phyloP scores from a whole-genome alignment of 2,888 invertebrate species.

The Sycophila texana region DNA sequence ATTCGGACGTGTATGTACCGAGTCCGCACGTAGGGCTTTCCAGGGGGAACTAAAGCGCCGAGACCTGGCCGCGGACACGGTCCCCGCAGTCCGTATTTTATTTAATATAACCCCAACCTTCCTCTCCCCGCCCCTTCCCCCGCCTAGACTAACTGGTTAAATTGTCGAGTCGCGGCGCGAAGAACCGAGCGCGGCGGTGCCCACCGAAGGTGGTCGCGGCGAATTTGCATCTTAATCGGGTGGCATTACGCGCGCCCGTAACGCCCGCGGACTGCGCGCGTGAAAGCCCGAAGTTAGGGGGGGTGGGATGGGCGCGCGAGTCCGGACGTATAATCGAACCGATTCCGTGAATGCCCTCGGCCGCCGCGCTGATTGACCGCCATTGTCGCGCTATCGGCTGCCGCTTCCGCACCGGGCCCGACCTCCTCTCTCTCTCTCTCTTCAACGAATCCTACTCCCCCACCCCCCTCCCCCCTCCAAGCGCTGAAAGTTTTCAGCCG shows the following conservation, averaged over 20 bases:
- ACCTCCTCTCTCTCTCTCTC: slow-evolving; percentile 57
- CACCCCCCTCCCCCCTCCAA: too few species aligned
- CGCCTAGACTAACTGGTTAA: slow-evolving; percentile 72
- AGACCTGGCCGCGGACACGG: neutral
- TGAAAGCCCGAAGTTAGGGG: slow-evolving; percentile 2
- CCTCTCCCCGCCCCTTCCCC: too few species aligned
- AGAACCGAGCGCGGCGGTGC: slow-evolving; percentile 42
- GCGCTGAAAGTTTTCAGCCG: slow-evolving; percentile 59
- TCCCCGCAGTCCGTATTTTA: slow-evolving; percentile 65
- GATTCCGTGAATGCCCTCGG: slow-evolving; percentile 54
- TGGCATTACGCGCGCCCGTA: slow-evolving; percentile 68
- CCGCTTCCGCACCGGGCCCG: slow-evolving; percentile 63
- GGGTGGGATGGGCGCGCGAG: neutral
- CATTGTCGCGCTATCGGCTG: slow-evolving; percentile 72
- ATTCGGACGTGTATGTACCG: neutral
- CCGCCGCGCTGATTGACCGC: slow-evolving; percentile 70
- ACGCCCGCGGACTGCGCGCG: slow-evolving; percentile 59
- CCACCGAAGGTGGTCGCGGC: slow-evolving; percentile 57
- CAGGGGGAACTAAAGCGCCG: neutral
- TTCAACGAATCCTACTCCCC: too few species aligned
- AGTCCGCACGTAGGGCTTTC: neutral
- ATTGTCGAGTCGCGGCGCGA: slow-evolving; percentile 68
- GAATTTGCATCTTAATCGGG: slow-evolving; percentile 74
- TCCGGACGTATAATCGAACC: slow-evolving; percentile 47
- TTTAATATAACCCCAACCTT: slow-evolving; percentile 69